Percentiles rank a stretch among this genome's conserved stretches.
These are phyloP conservation scores for Hirudo medicinalis DNA, from an alignment of 1,140 invertebrate genomes.

Conservation along the genomic window DNA sequence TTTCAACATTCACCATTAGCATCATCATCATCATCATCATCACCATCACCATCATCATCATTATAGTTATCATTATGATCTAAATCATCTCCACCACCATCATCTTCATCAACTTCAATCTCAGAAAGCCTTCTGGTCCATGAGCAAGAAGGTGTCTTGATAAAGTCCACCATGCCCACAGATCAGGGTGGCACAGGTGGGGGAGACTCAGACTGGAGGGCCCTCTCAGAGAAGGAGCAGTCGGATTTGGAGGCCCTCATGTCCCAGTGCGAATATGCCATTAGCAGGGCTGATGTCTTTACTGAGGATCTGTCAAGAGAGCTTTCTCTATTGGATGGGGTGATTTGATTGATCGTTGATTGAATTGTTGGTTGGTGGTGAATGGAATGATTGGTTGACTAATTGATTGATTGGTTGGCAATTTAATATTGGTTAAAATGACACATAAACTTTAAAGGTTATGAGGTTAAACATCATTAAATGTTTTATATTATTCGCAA, in stretches of 20 bases:
- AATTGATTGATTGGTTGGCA: not conserved
- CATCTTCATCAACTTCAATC: not conserved
- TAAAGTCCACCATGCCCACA: slow-evolving; percentile 11
- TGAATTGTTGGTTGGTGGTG: not conserved
- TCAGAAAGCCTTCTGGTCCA: slow-evolving; percentile 7
- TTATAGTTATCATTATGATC: not conserved
- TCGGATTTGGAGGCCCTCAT: slow-evolving; percentile 59
- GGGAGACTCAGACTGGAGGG: slow-evolving; percentile 55
- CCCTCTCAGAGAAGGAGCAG: slow-evolving; percentile 68
- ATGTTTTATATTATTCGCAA: too few species aligned
- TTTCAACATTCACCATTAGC: not conserved
- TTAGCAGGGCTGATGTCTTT: slow-evolving; percentile 72
- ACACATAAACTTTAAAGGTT: too few species aligned
- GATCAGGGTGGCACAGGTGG: not conserved
- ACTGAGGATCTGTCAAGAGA: slow-evolving; percentile 67
- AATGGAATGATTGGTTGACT: not conserved
- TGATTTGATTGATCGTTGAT: slow-evolving; percentile 36
- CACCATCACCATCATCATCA: not conserved
- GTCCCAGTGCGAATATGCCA: slow-evolving; percentile 60
- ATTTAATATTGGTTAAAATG: not conserved
- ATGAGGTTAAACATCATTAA: too few species aligned
- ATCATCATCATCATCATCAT: not conserved
- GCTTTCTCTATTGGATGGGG: slow-evolving; percentile 66
- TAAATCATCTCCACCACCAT: not conserved
- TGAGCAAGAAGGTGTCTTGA: slow-evolving; percentile 10